Evolutionary conservation across 2,888 invertebrate genomes (phyloP), one percentile per base, ranked within the genome.

Genomic region (Caenorhabditis imperialis): DNA sequence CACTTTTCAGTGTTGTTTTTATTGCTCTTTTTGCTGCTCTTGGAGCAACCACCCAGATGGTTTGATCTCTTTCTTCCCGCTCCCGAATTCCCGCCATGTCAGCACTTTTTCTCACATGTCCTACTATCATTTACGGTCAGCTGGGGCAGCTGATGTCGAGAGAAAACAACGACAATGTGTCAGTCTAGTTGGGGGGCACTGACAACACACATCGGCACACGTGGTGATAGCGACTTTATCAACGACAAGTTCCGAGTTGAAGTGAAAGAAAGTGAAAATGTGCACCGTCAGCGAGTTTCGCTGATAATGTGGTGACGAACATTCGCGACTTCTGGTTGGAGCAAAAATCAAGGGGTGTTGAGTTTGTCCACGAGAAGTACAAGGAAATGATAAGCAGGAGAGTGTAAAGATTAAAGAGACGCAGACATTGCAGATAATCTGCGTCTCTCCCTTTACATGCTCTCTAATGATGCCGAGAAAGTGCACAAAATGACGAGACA

Each of bases 121-220:
- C 63, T 63, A 40, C 18, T 40, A 18, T 40, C 44, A 23, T 57
- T 16, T 20, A 40, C 40, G 50, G 65, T 65, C 65, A 65, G 65
- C 55, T 65, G 65, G 57, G 50, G 44, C 2, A 20, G 8, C 23
- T 16, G n/a, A 30, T 22, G 20, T 51, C n/a, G 18, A 50, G 50
- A 55, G 57, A 40, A 33, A 57, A 54, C 14, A 4, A 55, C 23
- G 18, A 47, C 35, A 33, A 27, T 37, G 37, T 55, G 54, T 40
- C 48, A 48, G 48, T 57, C 55, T 65, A 65, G 65, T 65, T 65
- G 65, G 47, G 55, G 50, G 50, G 42, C 45, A n/a, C n/a, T n/a
- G 53, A 54, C 45, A 16, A 44, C 55, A 37, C 23, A 23, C 54
- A 45, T 22, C 40, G 45, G n/a, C n/a, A 53, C 65, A 65, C 65